Evolutionary conservation across 2,888 invertebrate genomes (phyloP).

Genomic region (Phyllotreta striolata): DNA sequence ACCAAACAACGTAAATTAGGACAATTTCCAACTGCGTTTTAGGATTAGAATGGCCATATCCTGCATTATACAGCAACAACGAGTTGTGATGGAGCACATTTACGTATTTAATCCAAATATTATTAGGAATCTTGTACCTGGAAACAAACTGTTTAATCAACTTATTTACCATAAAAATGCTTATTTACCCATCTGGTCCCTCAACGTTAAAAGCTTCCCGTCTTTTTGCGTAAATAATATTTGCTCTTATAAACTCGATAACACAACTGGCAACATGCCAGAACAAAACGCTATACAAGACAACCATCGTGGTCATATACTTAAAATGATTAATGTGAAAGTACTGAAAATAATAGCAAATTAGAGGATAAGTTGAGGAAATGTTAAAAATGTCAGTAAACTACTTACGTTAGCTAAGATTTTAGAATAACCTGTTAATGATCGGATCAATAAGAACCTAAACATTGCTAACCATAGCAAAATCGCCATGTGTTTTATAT

Average conservation of each 20-base stretch:
- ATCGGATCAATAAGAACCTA: slow-evolving; percentile 39
- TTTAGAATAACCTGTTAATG: slow-evolving; percentile 42
- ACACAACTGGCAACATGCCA: slow-evolving; percentile 49
- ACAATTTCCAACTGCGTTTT: slow-evolving; percentile 43
- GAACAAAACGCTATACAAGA: slow-evolving; percentile 47
- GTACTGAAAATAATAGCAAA: slow-evolving; percentile 39
- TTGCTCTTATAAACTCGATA: slow-evolving; percentile 41
- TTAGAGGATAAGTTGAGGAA: neutral
- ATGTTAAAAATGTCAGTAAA: slow-evolving; percentile 1
- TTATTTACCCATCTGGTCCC: slow-evolving; percentile 3
- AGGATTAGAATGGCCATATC: slow-evolving; percentile 46
- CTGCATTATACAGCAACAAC: slow-evolving; percentile 47
- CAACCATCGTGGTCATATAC: slow-evolving; percentile 47
- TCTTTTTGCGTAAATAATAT: slow-evolving; percentile 28
- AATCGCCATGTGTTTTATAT: slow-evolving; percentile 10
- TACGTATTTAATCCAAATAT: slow-evolving; percentile 38
- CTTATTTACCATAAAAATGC: neutral
- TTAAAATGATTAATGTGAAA: slow-evolving; percentile 48
- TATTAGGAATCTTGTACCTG: neutral
- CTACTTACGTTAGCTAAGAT: slow-evolving; percentile 42
- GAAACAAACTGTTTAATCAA: slow-evolving; percentile 4
- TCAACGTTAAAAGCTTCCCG: slow-evolving; percentile 20
- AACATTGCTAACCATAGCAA: slow-evolving; percentile 36
- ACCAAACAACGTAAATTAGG: slow-evolving; percentile 50
- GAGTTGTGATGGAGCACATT: slow-evolving; percentile 47